phyloP scores from a whole-genome alignment of 2,888 invertebrate genomes.

The Euzetes globulus region DNA sequence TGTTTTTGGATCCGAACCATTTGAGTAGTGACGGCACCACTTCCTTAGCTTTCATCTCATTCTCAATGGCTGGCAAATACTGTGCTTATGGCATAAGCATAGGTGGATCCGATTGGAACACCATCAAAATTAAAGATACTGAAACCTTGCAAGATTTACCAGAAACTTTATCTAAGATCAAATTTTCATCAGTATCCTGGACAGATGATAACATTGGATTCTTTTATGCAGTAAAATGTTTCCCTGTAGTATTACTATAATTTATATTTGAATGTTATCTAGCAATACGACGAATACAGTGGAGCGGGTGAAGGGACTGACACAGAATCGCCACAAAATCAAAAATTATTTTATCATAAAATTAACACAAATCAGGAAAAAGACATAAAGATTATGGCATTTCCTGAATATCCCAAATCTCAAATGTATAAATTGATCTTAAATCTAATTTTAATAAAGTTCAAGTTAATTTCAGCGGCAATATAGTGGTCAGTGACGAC shows the following conservation, averaged over 20 bases:
- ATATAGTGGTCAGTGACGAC: slow-evolving; percentile 19
- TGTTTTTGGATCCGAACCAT: slow-evolving; percentile 36
- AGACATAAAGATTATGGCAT: slow-evolving; percentile 36
- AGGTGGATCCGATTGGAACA: slow-evolving; percentile 51
- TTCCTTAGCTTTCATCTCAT: slow-evolving; percentile 39
- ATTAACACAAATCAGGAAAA: slow-evolving; percentile 33
- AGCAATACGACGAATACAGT: slow-evolving; percentile 32
- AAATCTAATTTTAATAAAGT: too few species aligned
- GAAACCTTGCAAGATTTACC: slow-evolving; percentile 48
- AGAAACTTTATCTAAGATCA: slow-evolving; percentile 49
- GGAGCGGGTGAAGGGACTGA: slow-evolving; percentile 34
- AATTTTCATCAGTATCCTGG: slow-evolving; percentile 50
- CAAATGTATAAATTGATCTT: slow-evolving; percentile 15
- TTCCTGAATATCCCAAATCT: slow-evolving; percentile 36
- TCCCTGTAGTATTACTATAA: background rate
- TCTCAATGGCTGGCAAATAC: slow-evolving; percentile 48
- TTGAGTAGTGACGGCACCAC: slow-evolving; percentile 36
- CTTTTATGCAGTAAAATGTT: slow-evolving; percentile 47
- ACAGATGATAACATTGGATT: slow-evolving; percentile 50
- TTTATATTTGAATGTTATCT: background rate
- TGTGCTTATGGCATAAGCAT: slow-evolving; percentile 50
- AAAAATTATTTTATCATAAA: slow-evolving; percentile 35
- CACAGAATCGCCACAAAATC: slow-evolving; percentile 28
- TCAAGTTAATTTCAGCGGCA: slow-evolving; percentile 26
- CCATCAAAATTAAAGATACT: slow-evolving; percentile 48